Conservation (phyloP, 1,140 invertebrate species). For the Heliconius eleuchia region DNA sequence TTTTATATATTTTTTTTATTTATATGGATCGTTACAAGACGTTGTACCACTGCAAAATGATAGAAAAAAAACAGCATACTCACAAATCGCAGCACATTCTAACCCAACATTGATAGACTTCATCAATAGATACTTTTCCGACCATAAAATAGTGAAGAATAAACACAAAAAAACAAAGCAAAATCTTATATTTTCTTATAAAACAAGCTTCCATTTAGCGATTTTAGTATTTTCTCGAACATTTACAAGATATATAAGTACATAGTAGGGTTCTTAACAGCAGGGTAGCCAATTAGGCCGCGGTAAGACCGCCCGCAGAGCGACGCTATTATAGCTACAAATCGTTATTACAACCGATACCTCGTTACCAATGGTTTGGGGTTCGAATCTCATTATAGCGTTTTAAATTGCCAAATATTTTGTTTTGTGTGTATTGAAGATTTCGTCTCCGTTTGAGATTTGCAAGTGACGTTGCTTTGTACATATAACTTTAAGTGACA, state of each 20-base stretch:
- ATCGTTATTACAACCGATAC: constrained; percentile 34
- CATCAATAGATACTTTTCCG: too few relatives aligned
- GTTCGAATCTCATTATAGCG: constrained; percentile 22
- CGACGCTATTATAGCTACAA: constrained; percentile 37
- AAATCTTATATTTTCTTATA: constrained; percentile 13
- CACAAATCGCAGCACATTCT: too few relatives aligned
- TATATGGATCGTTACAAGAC: too few relatives aligned
- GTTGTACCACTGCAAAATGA: too few relatives aligned
- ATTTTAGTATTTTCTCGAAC: neutral
- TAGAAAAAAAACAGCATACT: too few relatives aligned
- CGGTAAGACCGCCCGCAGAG: constrained; percentile 31
- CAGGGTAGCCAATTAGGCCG: constrained; percentile 42
- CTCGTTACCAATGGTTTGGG: constrained; percentile 18
- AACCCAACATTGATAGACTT: too few relatives aligned
- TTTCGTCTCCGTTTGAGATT: neutral
- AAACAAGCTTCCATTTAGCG: constrained; percentile 1
- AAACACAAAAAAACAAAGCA: neutral
- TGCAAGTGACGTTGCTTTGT: neutral
- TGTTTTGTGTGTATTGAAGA: neutral
- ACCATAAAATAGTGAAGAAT: too few relatives aligned
- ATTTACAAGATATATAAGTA: constrained; percentile 7
- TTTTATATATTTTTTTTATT: too few relatives aligned
- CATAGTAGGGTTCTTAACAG: constrained; percentile 21
- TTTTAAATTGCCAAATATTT: constrained; percentile 13
- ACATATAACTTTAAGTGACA: neutral